Evolutionary conservation across 2,888 invertebrate species (phyloP).

Genomic region (Hydriomena furcata): DNA sequence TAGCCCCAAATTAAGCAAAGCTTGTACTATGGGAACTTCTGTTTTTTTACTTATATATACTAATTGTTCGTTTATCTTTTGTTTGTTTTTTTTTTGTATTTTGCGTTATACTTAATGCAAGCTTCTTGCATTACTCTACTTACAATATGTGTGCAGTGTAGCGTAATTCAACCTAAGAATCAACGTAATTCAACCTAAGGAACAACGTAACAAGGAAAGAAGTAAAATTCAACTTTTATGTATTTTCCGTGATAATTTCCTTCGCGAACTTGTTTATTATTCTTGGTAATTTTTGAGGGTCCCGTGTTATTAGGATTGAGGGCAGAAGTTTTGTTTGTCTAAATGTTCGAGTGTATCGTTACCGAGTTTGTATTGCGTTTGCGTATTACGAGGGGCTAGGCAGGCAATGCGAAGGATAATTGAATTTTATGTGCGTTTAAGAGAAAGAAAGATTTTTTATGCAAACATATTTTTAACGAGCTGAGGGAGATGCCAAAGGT

Average conservation of each 20-base stretch:
- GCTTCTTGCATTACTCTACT: too few species aligned
- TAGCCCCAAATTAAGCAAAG: too few species aligned
- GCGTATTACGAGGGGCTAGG: constrained; percentile 2
- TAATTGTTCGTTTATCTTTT: too few species aligned
- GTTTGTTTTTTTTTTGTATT: too few species aligned
- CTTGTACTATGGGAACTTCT: too few species aligned
- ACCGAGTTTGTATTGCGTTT: constrained; percentile 9
- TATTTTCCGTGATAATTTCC: constrained; percentile 14
- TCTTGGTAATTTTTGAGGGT: constrained; percentile 14
- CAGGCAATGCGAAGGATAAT: constrained; percentile 1
- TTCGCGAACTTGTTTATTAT: constrained; percentile 19
- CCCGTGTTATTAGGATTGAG: constrained; percentile 12
- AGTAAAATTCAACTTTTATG: constrained; percentile 19
- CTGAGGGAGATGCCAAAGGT: too few species aligned
- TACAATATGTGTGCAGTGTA: too few species aligned
- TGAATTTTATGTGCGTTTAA: constrained; percentile 14
- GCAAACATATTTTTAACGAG: background rate
- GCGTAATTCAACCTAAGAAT: too few species aligned
- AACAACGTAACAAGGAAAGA: constrained; percentile 15
- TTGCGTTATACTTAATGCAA: too few species aligned
- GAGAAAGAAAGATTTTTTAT: background rate
- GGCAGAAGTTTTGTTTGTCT: constrained; percentile 18
- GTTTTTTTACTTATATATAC: too few species aligned
- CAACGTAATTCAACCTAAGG: too few species aligned
- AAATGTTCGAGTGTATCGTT: constrained; percentile 17